Percentiles rank a stretch among this genome's conserved stretches.
Evolutionary conservation across 2,888 invertebrate species (phyloP).

Genomic region (Eilema caniola): DNA sequence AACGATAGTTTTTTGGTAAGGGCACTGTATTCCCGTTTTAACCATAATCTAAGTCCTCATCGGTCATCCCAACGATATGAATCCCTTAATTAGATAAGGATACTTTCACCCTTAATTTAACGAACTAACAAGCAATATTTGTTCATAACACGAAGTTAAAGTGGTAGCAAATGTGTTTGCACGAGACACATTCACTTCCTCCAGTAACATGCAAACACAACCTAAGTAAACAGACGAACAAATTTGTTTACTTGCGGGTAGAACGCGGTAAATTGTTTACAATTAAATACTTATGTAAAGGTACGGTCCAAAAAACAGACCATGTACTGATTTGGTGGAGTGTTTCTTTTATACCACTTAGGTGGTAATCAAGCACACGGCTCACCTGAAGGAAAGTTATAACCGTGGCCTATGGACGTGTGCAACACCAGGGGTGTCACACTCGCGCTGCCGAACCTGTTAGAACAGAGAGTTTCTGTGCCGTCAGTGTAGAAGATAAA

Average conservation of each 20-base stretch:
- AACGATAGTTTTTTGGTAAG: too few relatives aligned
- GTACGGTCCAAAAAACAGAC: not conserved
- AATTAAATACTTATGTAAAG: constrained; percentile 12
- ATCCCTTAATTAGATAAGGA: constrained; percentile 2
- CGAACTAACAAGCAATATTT: constrained; percentile 20
- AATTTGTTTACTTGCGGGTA: constrained; percentile 17
- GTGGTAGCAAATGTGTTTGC: constrained; percentile 19
- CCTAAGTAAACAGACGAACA: constrained; percentile 20
- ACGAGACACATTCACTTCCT: constrained; percentile 1
- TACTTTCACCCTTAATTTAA: not conserved
- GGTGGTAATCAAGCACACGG: too few relatives aligned
- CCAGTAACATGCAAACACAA: constrained; percentile 17
- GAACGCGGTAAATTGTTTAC: constrained; percentile 15
- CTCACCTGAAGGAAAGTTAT: too few relatives aligned
- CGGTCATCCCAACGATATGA: not conserved
- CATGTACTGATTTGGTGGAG: too few relatives aligned
- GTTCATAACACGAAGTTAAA: constrained; percentile 20
- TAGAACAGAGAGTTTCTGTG: too few relatives aligned
- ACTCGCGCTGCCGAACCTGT: too few relatives aligned
- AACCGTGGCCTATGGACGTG: too few relatives aligned
- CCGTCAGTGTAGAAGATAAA: too few relatives aligned
- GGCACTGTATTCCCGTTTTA: too few relatives aligned
- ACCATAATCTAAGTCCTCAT: not conserved
- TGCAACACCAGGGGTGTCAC: too few relatives aligned
- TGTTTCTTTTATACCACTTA: too few relatives aligned